Evolutionary conservation across 1,140 invertebrate genomes (phyloP).

Genomic region (Cherax destructor): DNA sequence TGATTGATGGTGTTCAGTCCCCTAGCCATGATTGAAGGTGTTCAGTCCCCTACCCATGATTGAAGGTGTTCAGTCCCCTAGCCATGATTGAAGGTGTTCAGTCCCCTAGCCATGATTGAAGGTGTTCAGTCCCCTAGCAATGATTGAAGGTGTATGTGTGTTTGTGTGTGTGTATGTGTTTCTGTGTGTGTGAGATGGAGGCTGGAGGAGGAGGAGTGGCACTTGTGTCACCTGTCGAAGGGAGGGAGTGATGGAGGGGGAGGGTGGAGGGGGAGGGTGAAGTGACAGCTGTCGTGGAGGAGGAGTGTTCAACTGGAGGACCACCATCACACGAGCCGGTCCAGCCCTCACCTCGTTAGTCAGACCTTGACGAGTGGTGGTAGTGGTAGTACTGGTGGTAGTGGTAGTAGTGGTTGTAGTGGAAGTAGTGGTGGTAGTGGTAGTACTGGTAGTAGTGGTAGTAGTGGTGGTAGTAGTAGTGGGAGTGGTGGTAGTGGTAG

Average conservation of each 20-base stretch:
- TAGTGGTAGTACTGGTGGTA: not conserved
- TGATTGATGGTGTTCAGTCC: no score
- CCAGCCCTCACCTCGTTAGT: constrained; percentile 2
- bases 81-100: no score
- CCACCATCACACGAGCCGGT: not conserved
- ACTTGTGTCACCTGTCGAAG: not conserved
- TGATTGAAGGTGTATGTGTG: no score
- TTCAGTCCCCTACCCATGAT: no score
- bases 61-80: no score
- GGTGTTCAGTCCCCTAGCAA: no score
- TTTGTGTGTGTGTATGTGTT: not conserved
- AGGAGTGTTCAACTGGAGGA: not conserved
- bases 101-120: no score
- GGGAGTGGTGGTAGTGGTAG: no score
- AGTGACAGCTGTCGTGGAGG: not conserved
- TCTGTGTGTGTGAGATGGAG: not conserved
- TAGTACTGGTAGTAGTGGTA: no score
- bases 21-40: no score
- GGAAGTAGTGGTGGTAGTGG: no score
- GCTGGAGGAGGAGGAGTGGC: not conserved
- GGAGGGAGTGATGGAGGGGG: not conserved
- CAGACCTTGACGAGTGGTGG: not conserved
- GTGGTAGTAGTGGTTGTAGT: not conserved
- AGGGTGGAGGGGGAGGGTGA: not conserved
- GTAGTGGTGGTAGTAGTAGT: no score